Base-by-base conservation (phyloP, 2,888 invertebrate species). In the Keiferia lycopersicella region DNA sequence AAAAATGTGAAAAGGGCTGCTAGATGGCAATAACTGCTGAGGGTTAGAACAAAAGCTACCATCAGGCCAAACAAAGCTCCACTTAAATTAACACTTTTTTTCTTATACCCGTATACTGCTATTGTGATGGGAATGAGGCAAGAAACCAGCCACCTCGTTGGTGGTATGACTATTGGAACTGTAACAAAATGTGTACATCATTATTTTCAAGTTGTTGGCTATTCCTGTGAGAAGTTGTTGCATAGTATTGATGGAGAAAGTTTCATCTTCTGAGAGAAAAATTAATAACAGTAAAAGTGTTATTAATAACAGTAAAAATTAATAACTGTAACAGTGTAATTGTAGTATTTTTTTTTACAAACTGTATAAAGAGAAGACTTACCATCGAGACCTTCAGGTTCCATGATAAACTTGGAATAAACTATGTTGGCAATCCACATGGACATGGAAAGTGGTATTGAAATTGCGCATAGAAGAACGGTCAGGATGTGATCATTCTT, bases 1-100 rank as follows among this genome's bases (percentile, higher is more conserved):
- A 97, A 98, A 83, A 98, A 98, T 3, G 94, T 91, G 16, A 96
- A 86, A 39, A 98, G 87, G 68, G 95, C 94, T 14, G 93, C 93
- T 57, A 96, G 84, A 80, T 97, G 97, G 66, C 95, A 94, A 76
- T 95, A 95, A 80, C 94, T 97, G 61, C 96, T 95, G 30, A 97
- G 84, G 1, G 96, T 96, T 50, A 97, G 81, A 22, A 96, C 84
- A 75, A 97, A 95, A 12, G 96, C 97, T 62, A 97, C 93, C 3
- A 95, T 71, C 22, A 95, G 84, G 6, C 95, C 96, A 67, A 95
- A 84, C 2, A 94, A 68, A 1, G 96, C 96, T 39, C 97, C 97
- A 68, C 95, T 95, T 18, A 92, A 80, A 75, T 93, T 94, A 0
- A 97, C 86, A 73, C 95, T 95, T 69, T 94, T 94, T 68, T 93